These are phyloP conservation scores for Acrobasis consociella DNA, from an alignment of 2,888 invertebrate genomes.

Conservation along the genomic window DNA sequence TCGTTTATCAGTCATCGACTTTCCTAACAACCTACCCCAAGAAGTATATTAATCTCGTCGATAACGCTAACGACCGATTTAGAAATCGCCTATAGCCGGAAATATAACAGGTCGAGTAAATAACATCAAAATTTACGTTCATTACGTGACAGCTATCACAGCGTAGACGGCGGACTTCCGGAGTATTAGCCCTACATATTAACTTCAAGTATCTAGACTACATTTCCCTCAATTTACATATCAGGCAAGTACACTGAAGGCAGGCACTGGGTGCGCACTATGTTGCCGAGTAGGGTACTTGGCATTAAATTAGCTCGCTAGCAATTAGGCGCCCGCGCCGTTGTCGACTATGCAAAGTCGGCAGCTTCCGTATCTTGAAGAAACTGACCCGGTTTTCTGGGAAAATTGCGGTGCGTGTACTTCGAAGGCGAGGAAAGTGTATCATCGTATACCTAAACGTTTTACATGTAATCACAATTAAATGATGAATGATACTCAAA, in stretches of 20 bases:
- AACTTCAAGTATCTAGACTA: slow-evolving; percentile 13
- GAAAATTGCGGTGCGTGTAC: slow-evolving; percentile 63
- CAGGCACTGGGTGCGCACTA: slow-evolving; percentile 14
- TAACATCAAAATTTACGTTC: slow-evolving; percentile 14
- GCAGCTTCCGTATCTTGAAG: slow-evolving; percentile 54
- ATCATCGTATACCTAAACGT: not conserved
- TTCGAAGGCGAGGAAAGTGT: slow-evolving; percentile 42
- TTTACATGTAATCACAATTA: not conserved
- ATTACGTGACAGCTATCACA: slow-evolving; percentile 7
- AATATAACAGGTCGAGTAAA: slow-evolving; percentile 4
- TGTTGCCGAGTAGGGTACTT: slow-evolving; percentile 17
- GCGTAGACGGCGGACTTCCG: slow-evolving; percentile 11
- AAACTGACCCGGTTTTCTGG: slow-evolving; percentile 63
- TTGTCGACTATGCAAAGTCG: slow-evolving; percentile 41
- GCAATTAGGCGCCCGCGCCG: slow-evolving; percentile 40
- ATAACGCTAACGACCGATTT: slow-evolving; percentile 4
- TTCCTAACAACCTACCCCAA: not conserved
- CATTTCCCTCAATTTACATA: slow-evolving; percentile 29
- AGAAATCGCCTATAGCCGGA: slow-evolving; percentile 13
- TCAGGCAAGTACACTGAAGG: slow-evolving; percentile 13
- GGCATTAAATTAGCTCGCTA: slow-evolving; percentile 40
- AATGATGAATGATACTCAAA: not conserved
- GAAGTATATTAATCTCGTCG: not conserved
- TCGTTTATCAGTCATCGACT: not conserved
- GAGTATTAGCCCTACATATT: slow-evolving; percentile 14